phyloP scores from a whole-genome alignment of 2,113 vertebrate genomes.

The Anhinga anhinga region DNA sequence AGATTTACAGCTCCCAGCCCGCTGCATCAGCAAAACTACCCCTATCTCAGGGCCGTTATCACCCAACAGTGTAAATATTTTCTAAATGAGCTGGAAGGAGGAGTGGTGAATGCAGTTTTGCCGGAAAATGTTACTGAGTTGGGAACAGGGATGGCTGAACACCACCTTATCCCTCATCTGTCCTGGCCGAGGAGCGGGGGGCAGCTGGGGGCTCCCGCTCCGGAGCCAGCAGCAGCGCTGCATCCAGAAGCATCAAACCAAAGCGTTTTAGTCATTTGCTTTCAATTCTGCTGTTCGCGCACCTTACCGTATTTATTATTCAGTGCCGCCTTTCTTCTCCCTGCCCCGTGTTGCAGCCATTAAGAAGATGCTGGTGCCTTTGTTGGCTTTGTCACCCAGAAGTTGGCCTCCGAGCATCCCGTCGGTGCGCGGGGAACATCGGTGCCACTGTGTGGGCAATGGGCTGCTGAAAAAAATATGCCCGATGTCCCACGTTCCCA shows the following conservation, averaged over 20 bases:
- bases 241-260: background rate
- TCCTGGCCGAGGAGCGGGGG: fast-evolving
- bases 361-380: constrained; percentile 54
- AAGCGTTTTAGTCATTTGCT: constrained; percentile 38
- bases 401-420: background rate
- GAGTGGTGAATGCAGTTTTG: background rate
- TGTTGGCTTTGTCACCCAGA: constrained; percentile 60
- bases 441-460: background rate
- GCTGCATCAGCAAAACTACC: background rate
- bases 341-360: constrained; percentile 7
- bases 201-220: background rate
- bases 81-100: background rate
- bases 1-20: background rate
- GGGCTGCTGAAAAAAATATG: background rate
- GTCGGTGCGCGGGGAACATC: background rate
- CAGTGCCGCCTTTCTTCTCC: constrained; percentile 26
- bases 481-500: background rate
- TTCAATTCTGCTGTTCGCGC: constrained; percentile 59
- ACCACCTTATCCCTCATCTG: background rate
- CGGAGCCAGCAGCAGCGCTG: fast-evolving
- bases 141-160: background rate
- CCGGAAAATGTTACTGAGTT: background rate
- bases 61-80: background rate
- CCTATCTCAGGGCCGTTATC: background rate
- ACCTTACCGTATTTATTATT: constrained; percentile 54